Conservation (phyloP, 2,113 vertebrate species). For the Synchiropus splendidus region DNA sequence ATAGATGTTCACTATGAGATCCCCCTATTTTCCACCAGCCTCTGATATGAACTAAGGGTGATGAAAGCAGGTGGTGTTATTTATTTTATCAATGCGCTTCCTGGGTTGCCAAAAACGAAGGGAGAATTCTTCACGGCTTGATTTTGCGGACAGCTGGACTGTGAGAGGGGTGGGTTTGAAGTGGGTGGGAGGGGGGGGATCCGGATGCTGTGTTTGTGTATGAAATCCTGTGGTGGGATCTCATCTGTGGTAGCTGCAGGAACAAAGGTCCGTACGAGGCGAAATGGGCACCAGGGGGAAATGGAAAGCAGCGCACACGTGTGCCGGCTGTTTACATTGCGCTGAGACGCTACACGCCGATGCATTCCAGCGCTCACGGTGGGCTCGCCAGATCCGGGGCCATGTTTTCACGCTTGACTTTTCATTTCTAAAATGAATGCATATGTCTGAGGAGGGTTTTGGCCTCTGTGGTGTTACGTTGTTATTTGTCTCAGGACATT, state of each 20-base stretch:
- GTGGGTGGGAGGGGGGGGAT: slow-evolving; percentile 23
- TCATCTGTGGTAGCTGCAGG: slow-evolving; percentile 51
- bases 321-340: slow-evolving; percentile 60
- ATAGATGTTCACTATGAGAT: background rate
- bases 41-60: too few species aligned
- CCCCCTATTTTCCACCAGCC: too few species aligned
- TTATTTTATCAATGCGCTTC: background rate
- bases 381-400: slow-evolving; percentile 58
- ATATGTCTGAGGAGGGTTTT: slow-evolving; percentile 17
- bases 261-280: slow-evolving; percentile 56
- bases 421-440: slow-evolving; percentile 46
- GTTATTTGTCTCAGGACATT: slow-evolving; percentile 14
- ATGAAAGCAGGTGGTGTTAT: background rate
- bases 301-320: slow-evolving; percentile 60
- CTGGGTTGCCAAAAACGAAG: slow-evolving; percentile 19
- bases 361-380: slow-evolving; percentile 61
- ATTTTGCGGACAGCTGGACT: slow-evolving; percentile 34
- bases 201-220: slow-evolving; percentile 54
- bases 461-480: slow-evolving; percentile 4
- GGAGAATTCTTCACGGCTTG: slow-evolving; percentile 14
- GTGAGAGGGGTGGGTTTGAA: slow-evolving; percentile 32
- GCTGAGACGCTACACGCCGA: slow-evolving; percentile 41
- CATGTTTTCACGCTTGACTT: slow-evolving; percentile 59
- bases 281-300: slow-evolving; percentile 51
- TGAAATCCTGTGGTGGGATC: slow-evolving; percentile 50